These are phyloP conservation scores for Smutsia gigantea DNA, from an alignment of 2,797 vertebrate genomes.

Conservation along the genomic window DNA sequence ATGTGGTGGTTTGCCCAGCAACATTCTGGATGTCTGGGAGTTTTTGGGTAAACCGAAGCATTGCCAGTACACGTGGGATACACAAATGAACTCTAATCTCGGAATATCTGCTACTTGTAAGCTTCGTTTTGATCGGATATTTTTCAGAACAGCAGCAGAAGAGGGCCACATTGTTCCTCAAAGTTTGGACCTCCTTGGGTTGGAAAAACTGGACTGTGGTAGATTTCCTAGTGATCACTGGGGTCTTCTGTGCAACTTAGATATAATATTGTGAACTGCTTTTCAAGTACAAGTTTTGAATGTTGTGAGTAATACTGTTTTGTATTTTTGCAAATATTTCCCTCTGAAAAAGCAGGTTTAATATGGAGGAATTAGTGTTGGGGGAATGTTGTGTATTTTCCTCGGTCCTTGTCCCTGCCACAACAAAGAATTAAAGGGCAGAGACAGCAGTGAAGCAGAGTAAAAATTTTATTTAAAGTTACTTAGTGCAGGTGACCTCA, in stretches of 20 bases:
- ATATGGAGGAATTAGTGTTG: neutral
- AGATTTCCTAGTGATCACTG: conserved; percentile 97
- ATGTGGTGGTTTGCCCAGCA: conserved; percentile 89
- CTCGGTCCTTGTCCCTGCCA: too few species aligned
- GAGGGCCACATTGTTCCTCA: conserved; percentile 87
- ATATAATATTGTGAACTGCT: conserved; percentile 83
- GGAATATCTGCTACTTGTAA: conserved; percentile 84
- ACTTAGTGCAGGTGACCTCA: too few species aligned
- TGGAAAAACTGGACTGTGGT: conserved; percentile 96
- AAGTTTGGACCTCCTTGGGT: conserved; percentile 93
- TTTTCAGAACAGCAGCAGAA: conserved; percentile 86
- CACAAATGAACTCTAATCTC: conserved; percentile 93
- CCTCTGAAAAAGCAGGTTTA: conserved; percentile 14
- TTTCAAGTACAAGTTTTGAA: neutral
- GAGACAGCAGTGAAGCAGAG: too few species aligned
- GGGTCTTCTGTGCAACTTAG: conserved; percentile 94
- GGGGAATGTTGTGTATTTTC: too few species aligned
- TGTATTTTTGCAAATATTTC: neutral
- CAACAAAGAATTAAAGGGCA: too few species aligned
- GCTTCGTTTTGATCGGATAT: conserved; percentile 95
- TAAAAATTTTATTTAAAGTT: too few species aligned
- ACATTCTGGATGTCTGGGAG: conserved; percentile 94
- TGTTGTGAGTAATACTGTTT: neutral
- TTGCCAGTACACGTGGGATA: conserved; percentile 97
- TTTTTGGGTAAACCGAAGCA: conserved; percentile 91